Base-by-base conservation (phyloP, 1,140 invertebrate genomes). In the Papilio glaucus region DNA sequence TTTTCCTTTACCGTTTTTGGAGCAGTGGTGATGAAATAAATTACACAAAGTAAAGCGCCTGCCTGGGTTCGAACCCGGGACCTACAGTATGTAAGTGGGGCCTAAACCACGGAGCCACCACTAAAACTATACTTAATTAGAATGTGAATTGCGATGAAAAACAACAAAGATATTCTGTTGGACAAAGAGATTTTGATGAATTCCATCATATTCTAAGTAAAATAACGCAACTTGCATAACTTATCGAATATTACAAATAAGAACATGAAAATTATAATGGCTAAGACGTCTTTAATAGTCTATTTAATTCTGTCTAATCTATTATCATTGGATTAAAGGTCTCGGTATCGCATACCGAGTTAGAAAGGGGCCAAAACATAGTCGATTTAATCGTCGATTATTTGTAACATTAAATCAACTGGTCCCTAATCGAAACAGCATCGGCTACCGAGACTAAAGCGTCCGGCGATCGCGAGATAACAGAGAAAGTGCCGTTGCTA, bases 401-500 rank as follows among this genome's bases (percentile, higher is more conserved):
- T 83, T 81, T 73, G 74, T 74, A 84, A 62, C 77, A 78, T 82
- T 86, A 79, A 83, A 89, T 86, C 84, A 82, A 80, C 79, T 72
- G 71, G 74, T 76, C 76, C 72, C 74, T 86, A 85, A 86, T 87
- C 84, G 78, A 65, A 72, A 74, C 77, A 71, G 72, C 76, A 87
- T 86, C 79, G 75, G 75, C 80, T 82, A 84, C 80, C 77, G 84
- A 82, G 77, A 84, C 77, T 78, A 85, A 84, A 85, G 80, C 73
- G 82, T 53, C 63, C 74, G 73, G 78, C 76, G 87, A 87, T 90
- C 79, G 80, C 73, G 75, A 85, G 86, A 90, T 90, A 90, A 88
- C 82, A 85, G 86, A 83, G 87, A 92, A 92, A 92, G 88, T 83
- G 85, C 82, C 77, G 82, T 86, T 83, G 77, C 75, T 87, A 89